These are phyloP conservation scores for Eupithecia vulgata DNA, from an alignment of 2,888 invertebrate genomes.

Conservation along the genomic window DNA sequence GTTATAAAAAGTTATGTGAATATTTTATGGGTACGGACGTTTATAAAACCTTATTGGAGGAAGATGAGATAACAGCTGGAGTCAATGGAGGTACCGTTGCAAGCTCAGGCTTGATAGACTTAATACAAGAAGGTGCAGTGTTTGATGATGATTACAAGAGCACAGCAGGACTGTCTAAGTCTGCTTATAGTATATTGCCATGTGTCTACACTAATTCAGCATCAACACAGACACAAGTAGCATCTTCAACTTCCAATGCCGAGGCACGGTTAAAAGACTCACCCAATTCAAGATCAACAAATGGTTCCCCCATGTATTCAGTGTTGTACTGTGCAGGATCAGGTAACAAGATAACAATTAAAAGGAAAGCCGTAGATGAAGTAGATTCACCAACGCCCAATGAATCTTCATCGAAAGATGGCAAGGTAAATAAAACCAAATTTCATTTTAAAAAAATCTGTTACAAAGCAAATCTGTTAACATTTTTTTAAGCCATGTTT, in stretches of 20 bases:
- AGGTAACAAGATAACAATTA: constrained; percentile 93
- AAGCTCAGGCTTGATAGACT: constrained; percentile 86
- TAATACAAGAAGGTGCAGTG: constrained; percentile 91
- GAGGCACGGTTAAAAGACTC: constrained; percentile 70
- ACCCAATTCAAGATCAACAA: constrained; percentile 72
- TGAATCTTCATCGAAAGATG: constrained; percentile 69
- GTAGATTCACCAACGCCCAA: constrained; percentile 72
- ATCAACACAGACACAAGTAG: constrained; percentile 74
- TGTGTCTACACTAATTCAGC: constrained; percentile 88
- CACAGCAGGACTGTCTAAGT: constrained; percentile 88
- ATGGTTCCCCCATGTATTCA: constrained; percentile 85
- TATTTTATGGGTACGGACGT: constrained; percentile 90
- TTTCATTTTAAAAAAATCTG: background rate
- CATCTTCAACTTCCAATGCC: constrained; percentile 64
- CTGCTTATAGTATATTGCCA: constrained; percentile 89
- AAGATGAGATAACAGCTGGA: constrained; percentile 80
- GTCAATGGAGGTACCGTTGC: constrained; percentile 80
- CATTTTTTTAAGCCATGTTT: background rate
- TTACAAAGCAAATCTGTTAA: background rate
- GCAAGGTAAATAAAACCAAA: constrained; percentile 58
- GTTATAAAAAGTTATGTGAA: constrained; percentile 94
- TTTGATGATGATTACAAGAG: constrained; percentile 91
- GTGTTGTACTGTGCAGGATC: constrained; percentile 92
- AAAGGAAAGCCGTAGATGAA: constrained; percentile 88
- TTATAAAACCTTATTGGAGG: constrained; percentile 85